Evolutionary conservation across 2,113 vertebrate genomes (phyloP).

Genomic region (Cardinalis cardinalis): DNA sequence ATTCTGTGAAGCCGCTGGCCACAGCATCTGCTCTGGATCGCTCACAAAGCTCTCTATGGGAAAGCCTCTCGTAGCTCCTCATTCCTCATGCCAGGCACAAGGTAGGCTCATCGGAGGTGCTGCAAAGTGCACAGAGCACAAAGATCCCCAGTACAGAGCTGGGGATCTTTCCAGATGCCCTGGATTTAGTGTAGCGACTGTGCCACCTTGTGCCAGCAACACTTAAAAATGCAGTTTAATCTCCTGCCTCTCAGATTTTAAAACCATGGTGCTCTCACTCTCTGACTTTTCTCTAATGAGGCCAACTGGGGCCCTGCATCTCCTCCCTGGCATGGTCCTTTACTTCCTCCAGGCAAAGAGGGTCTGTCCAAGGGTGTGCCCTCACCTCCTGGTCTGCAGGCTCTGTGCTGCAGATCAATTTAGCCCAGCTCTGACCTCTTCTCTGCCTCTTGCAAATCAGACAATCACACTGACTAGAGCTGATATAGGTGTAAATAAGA

Average conservation of each 20-base stretch:
- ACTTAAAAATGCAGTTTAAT: not conserved
- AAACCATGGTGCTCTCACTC: not conserved
- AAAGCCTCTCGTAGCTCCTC: not conserved
- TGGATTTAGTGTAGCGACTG: conserved; percentile 13
- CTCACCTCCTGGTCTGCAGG: not conserved
- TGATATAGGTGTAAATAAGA: not conserved
- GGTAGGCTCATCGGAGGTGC: fast-evolving
- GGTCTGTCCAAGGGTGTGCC: fast-evolving
- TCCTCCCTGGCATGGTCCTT: not conserved
- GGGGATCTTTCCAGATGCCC: conserved; percentile 6
- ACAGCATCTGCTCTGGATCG: not conserved
- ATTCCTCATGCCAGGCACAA: not conserved
- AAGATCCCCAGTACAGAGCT: not conserved
- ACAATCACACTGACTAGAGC: not conserved
- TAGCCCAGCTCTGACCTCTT: not conserved
- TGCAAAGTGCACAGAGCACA: fast-evolving
- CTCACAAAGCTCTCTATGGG: fast-evolving
- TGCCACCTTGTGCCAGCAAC: conserved; percentile 58
- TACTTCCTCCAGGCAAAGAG: not conserved
- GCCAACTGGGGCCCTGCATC: fast-evolving
- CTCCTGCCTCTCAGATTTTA: not conserved
- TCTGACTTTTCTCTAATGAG: not conserved
- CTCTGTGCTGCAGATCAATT: not conserved
- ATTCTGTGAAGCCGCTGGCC: not conserved
- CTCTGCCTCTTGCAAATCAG: not conserved